These are phyloP conservation scores for Panurus biarmicus DNA, from an alignment of 2,113 vertebrate genomes.

Conservation along the genomic window DNA sequence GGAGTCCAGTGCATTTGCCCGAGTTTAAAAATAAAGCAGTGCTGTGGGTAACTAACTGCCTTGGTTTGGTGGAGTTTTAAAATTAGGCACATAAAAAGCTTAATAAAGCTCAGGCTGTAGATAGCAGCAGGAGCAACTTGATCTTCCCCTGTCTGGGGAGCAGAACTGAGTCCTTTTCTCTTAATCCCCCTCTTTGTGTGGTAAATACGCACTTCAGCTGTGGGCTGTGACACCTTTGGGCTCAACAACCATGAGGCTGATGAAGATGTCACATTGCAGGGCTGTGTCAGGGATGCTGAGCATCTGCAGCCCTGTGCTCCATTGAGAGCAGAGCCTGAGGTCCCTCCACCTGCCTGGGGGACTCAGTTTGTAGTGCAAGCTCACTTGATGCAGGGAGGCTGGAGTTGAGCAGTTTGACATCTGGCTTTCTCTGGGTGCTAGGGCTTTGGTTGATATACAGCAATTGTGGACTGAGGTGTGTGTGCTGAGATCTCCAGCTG, in stretches of 20 bases:
- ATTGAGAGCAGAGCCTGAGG: neutral
- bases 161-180: neutral
- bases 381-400: neutral
- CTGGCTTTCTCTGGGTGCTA: neutral
- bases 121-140: constrained; percentile 2
- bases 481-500: neutral
- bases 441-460: neutral
- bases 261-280: neutral
- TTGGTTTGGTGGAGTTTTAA: constrained; percentile 32
- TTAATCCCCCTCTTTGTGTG: neutral
- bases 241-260: rapidly evolving
- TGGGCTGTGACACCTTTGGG: neutral
- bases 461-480: neutral
- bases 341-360: neutral
- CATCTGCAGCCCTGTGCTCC: neutral
- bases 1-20: neutral
- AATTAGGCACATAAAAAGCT: constrained; percentile 18
- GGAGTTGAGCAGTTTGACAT: neutral
- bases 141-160: neutral
- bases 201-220: neutral
- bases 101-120: constrained; percentile 12
- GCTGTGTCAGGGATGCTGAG: neutral
- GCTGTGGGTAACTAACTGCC: neutral
- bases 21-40: constrained; percentile 47
- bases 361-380: neutral